Conservation (phyloP, 2,888 invertebrate genomes). For the Biston betularia region DNA sequence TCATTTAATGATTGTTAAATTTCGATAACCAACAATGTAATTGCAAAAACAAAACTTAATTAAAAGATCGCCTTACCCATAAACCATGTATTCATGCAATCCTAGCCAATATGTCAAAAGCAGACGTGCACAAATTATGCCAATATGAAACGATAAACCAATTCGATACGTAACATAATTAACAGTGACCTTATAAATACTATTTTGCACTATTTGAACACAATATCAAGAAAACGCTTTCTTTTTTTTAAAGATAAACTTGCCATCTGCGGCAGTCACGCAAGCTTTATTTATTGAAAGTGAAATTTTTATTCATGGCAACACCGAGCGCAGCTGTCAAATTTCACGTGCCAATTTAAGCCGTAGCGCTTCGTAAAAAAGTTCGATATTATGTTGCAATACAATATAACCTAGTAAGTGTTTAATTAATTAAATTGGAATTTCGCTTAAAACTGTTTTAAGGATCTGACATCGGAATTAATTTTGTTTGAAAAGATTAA, state of each 20-base stretch:
- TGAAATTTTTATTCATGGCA: constrained; percentile 43
- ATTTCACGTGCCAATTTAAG: constrained; percentile 38
- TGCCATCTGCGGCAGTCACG: constrained; percentile 59
- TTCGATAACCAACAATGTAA: neutral
- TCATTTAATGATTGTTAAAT: neutral
- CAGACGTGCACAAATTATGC: constrained; percentile 20
- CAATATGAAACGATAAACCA: constrained; percentile 20
- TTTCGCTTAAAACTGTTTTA: constrained; percentile 5
- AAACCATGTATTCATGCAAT: constrained; percentile 27
- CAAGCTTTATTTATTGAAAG: constrained; percentile 53
- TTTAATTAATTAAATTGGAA: constrained; percentile 21
- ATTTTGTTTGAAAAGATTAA: constrained; percentile 28
- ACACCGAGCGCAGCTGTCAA: constrained; percentile 46
- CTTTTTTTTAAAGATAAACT: constrained; percentile 53
- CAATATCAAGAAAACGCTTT: constrained; percentile 44
- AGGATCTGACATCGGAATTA: constrained; percentile 30
- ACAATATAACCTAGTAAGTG: neutral
- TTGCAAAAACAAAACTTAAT: constrained; percentile 20
- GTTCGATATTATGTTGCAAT: constrained; percentile 12
- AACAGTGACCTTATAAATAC: constrained; percentile 44
- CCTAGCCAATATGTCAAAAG: constrained; percentile 23
- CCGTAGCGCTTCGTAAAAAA: constrained; percentile 20
- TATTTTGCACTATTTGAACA: constrained; percentile 42
- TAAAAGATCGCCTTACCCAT: constrained; percentile 24
- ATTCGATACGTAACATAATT: constrained; percentile 34